phyloP scores from a whole-genome alignment of 2,797 vertebrate genomes.

The Nyctibius grandis region DNA sequence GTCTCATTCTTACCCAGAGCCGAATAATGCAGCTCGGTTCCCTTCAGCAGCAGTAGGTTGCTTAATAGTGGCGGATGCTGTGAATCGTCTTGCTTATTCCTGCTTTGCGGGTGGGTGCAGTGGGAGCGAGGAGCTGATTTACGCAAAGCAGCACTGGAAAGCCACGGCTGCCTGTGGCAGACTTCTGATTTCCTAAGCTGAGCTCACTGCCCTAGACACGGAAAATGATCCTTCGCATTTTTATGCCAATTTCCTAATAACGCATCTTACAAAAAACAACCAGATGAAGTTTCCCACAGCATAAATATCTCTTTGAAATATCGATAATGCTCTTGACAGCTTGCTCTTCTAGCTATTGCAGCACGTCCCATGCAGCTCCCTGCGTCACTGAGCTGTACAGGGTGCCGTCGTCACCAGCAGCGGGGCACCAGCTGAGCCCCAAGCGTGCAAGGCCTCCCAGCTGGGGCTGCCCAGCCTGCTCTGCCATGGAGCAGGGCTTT shows the following conservation, averaged over 20 bases:
- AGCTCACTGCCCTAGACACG: background rate
- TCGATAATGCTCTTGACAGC: background rate
- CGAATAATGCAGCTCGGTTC: accelerated
- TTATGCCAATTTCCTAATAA: background rate
- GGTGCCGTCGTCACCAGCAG: no score
- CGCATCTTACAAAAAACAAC: background rate
- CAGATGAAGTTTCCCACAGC: background rate
- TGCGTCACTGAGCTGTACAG: background rate
- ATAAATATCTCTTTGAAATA: background rate
- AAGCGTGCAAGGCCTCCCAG: background rate
- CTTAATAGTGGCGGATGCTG: background rate
- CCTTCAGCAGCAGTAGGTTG: background rate
- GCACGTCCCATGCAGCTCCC: background rate
- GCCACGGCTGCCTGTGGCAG: background rate
- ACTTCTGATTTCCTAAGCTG: background rate
- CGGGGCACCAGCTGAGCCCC: background rate
- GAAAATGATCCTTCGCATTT: background rate
- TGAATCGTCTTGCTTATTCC: background rate
- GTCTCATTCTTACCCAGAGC: background rate
- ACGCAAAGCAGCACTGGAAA: background rate
- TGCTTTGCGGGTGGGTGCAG: background rate
- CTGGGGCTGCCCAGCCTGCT: background rate
- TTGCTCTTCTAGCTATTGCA: background rate
- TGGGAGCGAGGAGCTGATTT: accelerated
- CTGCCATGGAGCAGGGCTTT: no score